Base-by-base conservation (phyloP, 2,113 vertebrate species). In the Shinisaurus crocodilurus region DNA sequence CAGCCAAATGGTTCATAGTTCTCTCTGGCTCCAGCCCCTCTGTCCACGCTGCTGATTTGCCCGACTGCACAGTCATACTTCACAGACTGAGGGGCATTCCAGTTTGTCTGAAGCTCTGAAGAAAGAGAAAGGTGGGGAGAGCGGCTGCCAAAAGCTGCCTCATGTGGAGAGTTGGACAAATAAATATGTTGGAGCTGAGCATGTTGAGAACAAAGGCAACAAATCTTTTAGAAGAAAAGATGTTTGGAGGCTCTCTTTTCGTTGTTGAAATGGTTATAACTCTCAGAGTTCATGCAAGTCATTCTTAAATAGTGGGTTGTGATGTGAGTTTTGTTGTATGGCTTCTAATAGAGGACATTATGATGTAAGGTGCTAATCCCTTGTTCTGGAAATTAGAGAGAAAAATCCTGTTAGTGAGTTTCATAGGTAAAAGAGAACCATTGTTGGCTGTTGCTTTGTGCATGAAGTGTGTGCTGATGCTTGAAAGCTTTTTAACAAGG, bases 391-490 rank as follows among this genome's bases (percentile, higher is more conserved):
- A 85, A 54, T 69, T n/a, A 54, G 20, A 13, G 8, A 3, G 13
- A n/a, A 32, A 37, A 85, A 79, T 37, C 34, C 12, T 76, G n/a
- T 37, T 76, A 27, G 50, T 37, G 69, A 40, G 10, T 60, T 84
- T 76, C 8, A 69, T 69, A 77, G 37, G 54, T 89, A 60, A 79
- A 79, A 83, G 50, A 89, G 57, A 84, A 76, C 60, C 34, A 69
- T 54, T 70, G n/a, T 54, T 70, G 6, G 43, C 32, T 67, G 40
- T 48, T 84, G 57, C 60, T 90, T 79, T 69, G 40, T 65, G 29
- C 40, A 20, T 79, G 45, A 54, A 40, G 20, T 57, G 16, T 69
- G 9, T 80, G 75, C 65, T 85, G 82, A 70, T 69, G 27, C 45
- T 50, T 86, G 82, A 79, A 76, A 23, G 45, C 40, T 83, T 87